Conservation (phyloP, 2,888 invertebrate genomes). For the Chymomyza caudatula region DNA sequence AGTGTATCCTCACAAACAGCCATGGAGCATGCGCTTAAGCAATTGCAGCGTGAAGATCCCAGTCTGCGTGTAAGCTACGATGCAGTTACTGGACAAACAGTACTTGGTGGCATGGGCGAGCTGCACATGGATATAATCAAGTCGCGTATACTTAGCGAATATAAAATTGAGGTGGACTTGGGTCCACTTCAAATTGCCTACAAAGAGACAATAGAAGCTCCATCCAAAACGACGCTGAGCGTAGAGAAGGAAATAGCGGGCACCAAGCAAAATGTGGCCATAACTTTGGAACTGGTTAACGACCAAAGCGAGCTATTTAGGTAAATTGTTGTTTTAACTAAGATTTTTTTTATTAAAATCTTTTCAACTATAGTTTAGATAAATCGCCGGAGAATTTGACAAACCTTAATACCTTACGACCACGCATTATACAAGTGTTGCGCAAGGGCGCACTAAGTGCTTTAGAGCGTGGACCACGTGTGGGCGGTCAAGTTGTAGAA, state of each 20-base stretch:
- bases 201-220: conserved; percentile 83
- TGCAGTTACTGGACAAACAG: conserved; percentile 90
- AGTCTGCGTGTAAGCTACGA: conserved; percentile 88
- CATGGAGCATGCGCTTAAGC: conserved; percentile 88
- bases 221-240: conserved; percentile 53
- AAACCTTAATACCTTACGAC: conserved; percentile 83
- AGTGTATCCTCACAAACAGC: conserved; percentile 85
- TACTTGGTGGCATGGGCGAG: conserved; percentile 97
- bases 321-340: conserved; percentile 62
- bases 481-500: conserved; percentile 90
- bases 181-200: conserved; percentile 96
- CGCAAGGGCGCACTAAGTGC: conserved; percentile 85
- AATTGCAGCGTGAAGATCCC: conserved; percentile 94
- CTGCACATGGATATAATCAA: conserved; percentile 96
- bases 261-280: conserved; percentile 72
- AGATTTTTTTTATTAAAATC: neutral
- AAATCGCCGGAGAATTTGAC: conserved; percentile 83
- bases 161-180: conserved; percentile 92
- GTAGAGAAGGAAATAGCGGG: conserved; percentile 78
- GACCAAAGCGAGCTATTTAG: conserved; percentile 79
- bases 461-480: conserved; percentile 88
- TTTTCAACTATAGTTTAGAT: conserved; percentile 80
- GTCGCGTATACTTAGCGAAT: conserved; percentile 91
- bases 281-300: conserved; percentile 76
- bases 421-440: conserved; percentile 84